Base-by-base conservation (phyloP, 2,888 invertebrate species). In the Agonopterix arenella region DNA sequence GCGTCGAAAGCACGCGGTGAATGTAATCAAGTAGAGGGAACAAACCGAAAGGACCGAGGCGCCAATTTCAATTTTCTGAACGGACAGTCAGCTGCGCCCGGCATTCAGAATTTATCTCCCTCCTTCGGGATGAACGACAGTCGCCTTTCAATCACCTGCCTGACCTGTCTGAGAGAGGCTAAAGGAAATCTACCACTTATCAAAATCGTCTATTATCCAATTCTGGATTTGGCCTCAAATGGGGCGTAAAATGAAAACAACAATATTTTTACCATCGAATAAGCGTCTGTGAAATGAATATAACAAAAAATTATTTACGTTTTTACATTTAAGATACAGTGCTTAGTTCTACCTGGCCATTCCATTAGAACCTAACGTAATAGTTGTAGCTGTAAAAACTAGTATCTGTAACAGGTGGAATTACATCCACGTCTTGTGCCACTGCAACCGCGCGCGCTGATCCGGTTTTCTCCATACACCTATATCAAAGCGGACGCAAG, bases 131-230 rank as follows among this genome's bases (percentile, higher is more conserved):
- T 65, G 68, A 69, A 73, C 68, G 66, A 64, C 68, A 70, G 73
- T 69, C 71, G 77, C 62, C 65, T 75, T 79, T 81, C 80, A 77
- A 81, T 83, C 82, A 80, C 74, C 73, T 75, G 68, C 57, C 58
- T 44, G 50, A 43, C 45, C 42, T 48, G 55, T 55, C 53, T 55
- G 51, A 59, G 51, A 46, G 57, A 51, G 59, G 54, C 58, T 58
- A 56, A 52, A 52, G 51, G 57, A 58, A 47, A 53, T 46, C 10
- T 28, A 5, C 1, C 28, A 28, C 28, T 28, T 28, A 28, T 28
- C 28, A 28, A 5, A 28, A 28, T 28, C 28, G 28, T 28, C 5
- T 7, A 28, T 28, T 28, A 28, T 28, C 7, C 2, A 28, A 28
- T 28, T 28, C 5, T 7, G 28, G 28, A 28, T 28, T 28, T 28